Conservation (phyloP, 2,797 vertebrate species). For the Phoxinus dragarum region DNA sequence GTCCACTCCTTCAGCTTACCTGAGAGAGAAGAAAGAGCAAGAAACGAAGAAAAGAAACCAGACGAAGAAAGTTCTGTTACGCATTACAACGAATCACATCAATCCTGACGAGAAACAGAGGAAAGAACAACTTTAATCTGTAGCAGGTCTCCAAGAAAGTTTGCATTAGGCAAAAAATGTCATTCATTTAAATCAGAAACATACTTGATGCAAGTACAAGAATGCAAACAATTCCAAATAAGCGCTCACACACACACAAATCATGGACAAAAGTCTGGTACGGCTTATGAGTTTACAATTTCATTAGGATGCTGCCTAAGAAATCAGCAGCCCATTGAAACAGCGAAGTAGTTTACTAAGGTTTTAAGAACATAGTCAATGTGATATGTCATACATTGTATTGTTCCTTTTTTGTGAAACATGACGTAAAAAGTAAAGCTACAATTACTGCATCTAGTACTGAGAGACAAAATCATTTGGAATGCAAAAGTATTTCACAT, state of each 20-base stretch:
- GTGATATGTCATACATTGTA: background rate
- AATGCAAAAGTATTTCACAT: background rate
- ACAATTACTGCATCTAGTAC: background rate
- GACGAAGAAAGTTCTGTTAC: background rate
- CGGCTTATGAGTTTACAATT: background rate
- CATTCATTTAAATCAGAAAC: background rate
- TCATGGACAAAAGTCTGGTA: background rate
- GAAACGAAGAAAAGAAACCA: background rate
- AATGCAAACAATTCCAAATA: background rate
- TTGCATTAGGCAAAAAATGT: background rate
- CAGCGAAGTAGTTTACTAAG: background rate
- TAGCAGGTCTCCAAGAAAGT: background rate
- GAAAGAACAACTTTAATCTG: background rate
- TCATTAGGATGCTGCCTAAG: background rate
- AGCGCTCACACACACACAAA: background rate
- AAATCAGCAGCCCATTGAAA: background rate
- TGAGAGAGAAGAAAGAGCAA: constrained; percentile 60
- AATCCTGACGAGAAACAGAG: background rate
- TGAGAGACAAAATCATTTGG: background rate
- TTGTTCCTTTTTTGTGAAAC: background rate
- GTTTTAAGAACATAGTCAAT: background rate
- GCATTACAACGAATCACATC: constrained; percentile 11
- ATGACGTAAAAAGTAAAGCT: background rate
- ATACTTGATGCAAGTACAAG: background rate
- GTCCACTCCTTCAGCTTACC: constrained; percentile 93